Evolutionary conservation across 2,888 invertebrate species (phyloP).

Genomic region (Onchidella celtica): DNA sequence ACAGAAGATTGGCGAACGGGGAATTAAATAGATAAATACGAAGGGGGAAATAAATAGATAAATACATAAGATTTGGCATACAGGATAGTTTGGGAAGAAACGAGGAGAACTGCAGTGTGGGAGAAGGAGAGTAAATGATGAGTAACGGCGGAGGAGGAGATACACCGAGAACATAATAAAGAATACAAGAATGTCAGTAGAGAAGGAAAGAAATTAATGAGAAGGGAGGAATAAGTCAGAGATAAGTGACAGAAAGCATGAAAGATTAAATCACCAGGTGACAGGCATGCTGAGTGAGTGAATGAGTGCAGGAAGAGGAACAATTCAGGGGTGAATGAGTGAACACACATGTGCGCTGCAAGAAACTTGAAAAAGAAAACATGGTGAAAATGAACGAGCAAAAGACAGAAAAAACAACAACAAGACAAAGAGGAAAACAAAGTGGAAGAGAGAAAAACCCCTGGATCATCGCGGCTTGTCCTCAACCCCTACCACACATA

Average conservation of each 20-base stretch:
- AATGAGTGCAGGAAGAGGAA: background rate
- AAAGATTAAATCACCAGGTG: too few species aligned
- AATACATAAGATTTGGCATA: background rate
- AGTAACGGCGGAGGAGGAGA: background rate
- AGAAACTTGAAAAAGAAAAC: too few species aligned
- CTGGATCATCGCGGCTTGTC: too few species aligned
- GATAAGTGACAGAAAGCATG: background rate
- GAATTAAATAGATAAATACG: too few species aligned
- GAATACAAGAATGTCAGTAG: background rate
- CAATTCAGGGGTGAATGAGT: background rate
- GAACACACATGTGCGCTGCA: background rate
- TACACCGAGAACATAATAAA: background rate
- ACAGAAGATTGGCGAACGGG: too few species aligned
- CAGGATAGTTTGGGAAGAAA: background rate
- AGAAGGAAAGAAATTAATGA: background rate
- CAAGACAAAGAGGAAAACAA: too few species aligned
- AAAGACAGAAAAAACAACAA: too few species aligned
- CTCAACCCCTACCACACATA: too few species aligned
- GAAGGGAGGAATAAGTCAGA: background rate
- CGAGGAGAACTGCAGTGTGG: background rate
- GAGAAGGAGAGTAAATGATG: background rate
- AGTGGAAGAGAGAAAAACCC: too few species aligned
- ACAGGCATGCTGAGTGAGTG: too few species aligned
- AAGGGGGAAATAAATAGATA: background rate
- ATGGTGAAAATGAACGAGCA: too few species aligned